Conservation (phyloP, 2,113 vertebrate genomes). For the Dunckerocampus dactyliophorus region DNA sequence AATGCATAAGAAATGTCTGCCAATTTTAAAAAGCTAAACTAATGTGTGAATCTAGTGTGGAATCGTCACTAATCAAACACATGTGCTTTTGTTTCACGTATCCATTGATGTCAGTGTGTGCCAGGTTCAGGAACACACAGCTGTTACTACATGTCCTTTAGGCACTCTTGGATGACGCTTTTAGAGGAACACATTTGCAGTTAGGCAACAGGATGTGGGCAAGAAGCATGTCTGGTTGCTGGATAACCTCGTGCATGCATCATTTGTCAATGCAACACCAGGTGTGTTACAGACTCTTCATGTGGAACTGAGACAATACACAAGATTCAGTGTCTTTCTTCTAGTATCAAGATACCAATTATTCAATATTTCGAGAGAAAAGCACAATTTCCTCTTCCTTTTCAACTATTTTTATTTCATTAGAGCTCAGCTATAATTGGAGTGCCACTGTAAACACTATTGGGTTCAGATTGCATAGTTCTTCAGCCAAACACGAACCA, state of each 20-base stretch:
- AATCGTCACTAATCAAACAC: too few species aligned
- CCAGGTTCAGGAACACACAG: not conserved
- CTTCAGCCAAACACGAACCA: too few species aligned
- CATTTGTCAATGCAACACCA: not conserved
- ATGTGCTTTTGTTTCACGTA: conserved; percentile 7
- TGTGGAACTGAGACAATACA: too few species aligned
- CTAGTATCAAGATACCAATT: not conserved
- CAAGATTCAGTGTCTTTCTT: not conserved
- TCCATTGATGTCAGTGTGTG: conserved; percentile 2
- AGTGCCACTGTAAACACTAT: too few species aligned
- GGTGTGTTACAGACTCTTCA: too few species aligned
- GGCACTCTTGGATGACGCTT: not conserved
- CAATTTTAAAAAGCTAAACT: too few species aligned
- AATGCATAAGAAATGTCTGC: too few species aligned
- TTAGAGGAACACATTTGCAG: conserved; percentile 16
- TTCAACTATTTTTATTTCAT: too few species aligned
- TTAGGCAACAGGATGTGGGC: conserved; percentile 19
- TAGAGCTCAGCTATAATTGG: too few species aligned
- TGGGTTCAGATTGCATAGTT: too few species aligned
- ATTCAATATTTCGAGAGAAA: not conserved
- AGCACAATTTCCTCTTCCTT: too few species aligned
- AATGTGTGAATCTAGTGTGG: too few species aligned
- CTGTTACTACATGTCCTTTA: conserved; percentile 1
- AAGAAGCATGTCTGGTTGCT: not conserved
- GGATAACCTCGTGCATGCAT: not conserved